These are phyloP conservation scores for Drosophila merina DNA, from an alignment of 2,888 invertebrate species.

Conservation along the genomic window DNA sequence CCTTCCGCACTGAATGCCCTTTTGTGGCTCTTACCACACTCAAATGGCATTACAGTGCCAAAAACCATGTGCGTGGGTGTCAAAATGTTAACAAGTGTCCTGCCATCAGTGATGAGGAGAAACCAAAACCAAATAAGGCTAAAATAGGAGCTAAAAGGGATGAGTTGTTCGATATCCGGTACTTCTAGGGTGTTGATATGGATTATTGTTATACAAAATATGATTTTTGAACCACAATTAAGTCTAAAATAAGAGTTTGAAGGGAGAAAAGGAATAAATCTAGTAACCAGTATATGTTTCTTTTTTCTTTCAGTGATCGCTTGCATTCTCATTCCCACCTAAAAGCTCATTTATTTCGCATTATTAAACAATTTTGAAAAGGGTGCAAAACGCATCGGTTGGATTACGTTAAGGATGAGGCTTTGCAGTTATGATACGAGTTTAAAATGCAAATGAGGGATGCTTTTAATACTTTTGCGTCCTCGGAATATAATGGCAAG, in stretches of 20 bases:
- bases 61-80: constrained; percentile 67
- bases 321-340: neutral
- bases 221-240: neutral
- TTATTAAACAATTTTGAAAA: constrained; percentile 2
- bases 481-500: neutral
- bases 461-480: neutral
- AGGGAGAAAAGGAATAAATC: too few species aligned
- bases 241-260: neutral
- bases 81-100: constrained; percentile 81
- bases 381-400: constrained; percentile 4
- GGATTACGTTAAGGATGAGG: neutral
- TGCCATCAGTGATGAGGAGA: constrained; percentile 36
- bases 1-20: constrained; percentile 39
- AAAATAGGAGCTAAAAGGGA: neutral
- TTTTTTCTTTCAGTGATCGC: neutral
- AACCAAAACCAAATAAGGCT: neutral
- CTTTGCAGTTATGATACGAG: constrained; percentile 1
- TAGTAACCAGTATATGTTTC: too few species aligned
- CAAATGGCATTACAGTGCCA: constrained; percentile 69
- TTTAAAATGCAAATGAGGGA: constrained; percentile 3
- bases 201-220: too few species aligned
- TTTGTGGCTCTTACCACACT: constrained; percentile 39
- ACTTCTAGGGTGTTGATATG: neutral
- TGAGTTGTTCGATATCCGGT: neutral
- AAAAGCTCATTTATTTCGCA: constrained; percentile 10